A percentile compares a stretch with the other conserved stretches of the same genome.
These are phyloP conservation scores for Nyctibius bracteatus DNA, from an alignment of 2,113 vertebrate species.

Conservation along the genomic window DNA sequence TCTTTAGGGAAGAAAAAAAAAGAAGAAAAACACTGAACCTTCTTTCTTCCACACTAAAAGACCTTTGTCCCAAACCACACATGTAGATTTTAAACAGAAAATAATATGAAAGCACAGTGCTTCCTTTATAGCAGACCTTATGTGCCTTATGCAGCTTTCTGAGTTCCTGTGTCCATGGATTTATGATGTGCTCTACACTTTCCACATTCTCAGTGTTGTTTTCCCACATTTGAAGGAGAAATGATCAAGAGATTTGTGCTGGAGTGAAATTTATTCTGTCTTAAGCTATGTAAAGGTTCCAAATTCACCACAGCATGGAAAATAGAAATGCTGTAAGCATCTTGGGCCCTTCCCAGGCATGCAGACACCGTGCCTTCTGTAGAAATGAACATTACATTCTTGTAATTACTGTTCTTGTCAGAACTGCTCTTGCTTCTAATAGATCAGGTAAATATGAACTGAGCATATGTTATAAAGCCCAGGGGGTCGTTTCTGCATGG, in stretches of 20 bases:
- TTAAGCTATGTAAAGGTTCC: conserved; percentile 75
- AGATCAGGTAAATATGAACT: conserved; percentile 40
- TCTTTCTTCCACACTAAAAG: conserved; percentile 79
- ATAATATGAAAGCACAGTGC: conserved; percentile 79
- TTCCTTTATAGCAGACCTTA: conserved; percentile 74
- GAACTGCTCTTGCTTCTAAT: conserved; percentile 13
- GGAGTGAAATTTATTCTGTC: conserved; percentile 79
- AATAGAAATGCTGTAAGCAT: conserved; percentile 74
- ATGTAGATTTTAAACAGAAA: conserved; percentile 79
- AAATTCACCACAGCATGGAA: conserved; percentile 79
- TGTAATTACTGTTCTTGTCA: conserved; percentile 19
- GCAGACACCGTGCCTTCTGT: conserved; percentile 49
- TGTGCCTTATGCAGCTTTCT: conserved; percentile 75
- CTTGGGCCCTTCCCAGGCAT: conserved; percentile 64
- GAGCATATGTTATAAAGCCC: background rate
- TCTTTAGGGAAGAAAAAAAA: background rate
- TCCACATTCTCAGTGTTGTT: conserved; percentile 75
- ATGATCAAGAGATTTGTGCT: conserved; percentile 79
- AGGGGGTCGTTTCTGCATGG: background rate
- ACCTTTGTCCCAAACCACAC: conserved; percentile 81
- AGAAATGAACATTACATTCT: conserved; percentile 45
- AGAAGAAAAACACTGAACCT: conserved; percentile 71
- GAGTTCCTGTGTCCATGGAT: conserved; percentile 77
- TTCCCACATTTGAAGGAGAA: conserved; percentile 80
- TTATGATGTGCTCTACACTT: conserved; percentile 78